Percentiles rank a stretch among this genome's conserved stretches.
These are phyloP conservation scores for Jordanella pulchra DNA, from an alignment of 2,797 vertebrate genomes.

Conservation along the genomic window DNA sequence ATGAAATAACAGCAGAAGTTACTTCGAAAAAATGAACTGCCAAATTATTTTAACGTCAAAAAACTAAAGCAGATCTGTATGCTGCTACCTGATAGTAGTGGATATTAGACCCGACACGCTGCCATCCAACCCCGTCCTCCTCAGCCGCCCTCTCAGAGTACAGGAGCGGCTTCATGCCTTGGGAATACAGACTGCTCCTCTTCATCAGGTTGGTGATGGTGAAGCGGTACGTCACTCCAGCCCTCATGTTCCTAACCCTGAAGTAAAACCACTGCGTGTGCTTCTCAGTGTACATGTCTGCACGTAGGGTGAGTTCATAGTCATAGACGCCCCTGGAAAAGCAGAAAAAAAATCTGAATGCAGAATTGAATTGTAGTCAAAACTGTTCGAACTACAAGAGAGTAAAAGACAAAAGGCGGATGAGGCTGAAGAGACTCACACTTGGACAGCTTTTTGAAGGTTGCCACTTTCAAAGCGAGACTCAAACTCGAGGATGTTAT, in stretches of 20 bases:
- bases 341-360: background rate
- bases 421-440: slow-evolving; percentile 80
- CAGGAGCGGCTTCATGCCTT: slow-evolving; percentile 88
- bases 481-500: slow-evolving; percentile 86
- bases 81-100: slow-evolving; percentile 76
- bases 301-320: slow-evolving; percentile 87
- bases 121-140: slow-evolving; percentile 82
- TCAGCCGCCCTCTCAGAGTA: slow-evolving; percentile 86
- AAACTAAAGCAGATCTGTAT: background rate
- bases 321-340: slow-evolving; percentile 81
- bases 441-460: slow-evolving; percentile 88
- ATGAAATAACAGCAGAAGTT: background rate
- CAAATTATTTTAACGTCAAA: background rate
- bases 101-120: slow-evolving; percentile 79
- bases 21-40: background rate
- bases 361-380: background rate
- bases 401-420: background rate
- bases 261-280: slow-evolving; percentile 99
- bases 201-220: slow-evolving; percentile 92
- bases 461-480: slow-evolving; percentile 96
- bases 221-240: slow-evolving; percentile 85
- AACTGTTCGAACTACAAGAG: background rate
- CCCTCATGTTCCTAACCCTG: slow-evolving; percentile 87
- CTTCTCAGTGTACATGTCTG: slow-evolving; percentile 90
- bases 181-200: slow-evolving; percentile 85